Percentiles rank a stretch among this genome's conserved stretches.
phyloP scores from a whole-genome alignment of 2,797 vertebrate genomes.

The Pyrocephalus nanus region DNA sequence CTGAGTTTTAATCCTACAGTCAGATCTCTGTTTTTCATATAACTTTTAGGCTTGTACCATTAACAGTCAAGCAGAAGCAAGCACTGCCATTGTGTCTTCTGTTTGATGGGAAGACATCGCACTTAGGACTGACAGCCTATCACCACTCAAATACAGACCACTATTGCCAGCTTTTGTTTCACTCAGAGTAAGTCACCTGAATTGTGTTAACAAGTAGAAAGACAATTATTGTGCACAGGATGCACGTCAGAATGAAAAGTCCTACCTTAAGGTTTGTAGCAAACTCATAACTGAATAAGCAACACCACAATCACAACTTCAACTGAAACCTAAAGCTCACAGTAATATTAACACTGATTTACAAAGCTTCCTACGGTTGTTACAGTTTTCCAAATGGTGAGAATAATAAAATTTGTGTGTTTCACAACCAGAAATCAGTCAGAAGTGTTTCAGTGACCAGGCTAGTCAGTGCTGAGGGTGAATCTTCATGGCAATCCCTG shows the following conservation, averaged over 20 bases:
- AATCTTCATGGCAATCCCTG: rapidly evolving
- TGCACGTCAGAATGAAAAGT: background rate
- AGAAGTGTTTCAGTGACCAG: background rate
- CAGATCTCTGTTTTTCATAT: background rate
- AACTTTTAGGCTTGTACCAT: background rate
- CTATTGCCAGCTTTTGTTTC: background rate
- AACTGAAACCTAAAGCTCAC: background rate
- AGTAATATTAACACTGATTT: background rate
- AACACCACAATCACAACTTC: background rate
- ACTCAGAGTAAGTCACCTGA: background rate
- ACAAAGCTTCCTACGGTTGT: background rate
- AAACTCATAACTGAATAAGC: background rate
- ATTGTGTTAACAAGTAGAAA: background rate
- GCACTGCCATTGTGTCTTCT: background rate
- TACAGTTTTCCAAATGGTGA: background rate
- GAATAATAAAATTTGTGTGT: background rate
- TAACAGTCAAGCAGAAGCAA: background rate
- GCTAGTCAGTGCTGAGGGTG: background rate
- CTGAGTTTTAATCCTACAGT: background rate
- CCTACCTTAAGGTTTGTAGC: background rate
- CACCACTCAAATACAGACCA: background rate
- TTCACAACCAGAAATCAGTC: background rate
- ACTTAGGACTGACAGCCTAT: background rate
- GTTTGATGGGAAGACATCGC: background rate
- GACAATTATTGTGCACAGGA: background rate